Evolutionary conservation across 2,888 invertebrate genomes (phyloP).

Genomic region (Bimastos eiseni): DNA sequence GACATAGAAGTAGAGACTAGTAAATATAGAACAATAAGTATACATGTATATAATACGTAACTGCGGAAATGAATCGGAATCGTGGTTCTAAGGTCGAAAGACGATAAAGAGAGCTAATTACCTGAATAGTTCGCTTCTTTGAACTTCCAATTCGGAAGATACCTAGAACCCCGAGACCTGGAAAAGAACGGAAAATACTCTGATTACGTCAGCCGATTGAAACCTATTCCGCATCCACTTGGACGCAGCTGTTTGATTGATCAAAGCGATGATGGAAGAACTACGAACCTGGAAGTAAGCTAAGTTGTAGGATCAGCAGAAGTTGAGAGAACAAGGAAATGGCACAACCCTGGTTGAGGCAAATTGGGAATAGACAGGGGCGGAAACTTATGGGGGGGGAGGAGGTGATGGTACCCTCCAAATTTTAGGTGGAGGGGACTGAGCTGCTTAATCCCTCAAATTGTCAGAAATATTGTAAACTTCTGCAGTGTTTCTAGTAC

Average conservation of each 20-base stretch:
- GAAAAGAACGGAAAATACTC: conserved; percentile 19
- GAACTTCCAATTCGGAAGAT: conserved; percentile 90
- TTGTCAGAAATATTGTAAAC: too few species aligned
- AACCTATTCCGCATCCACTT: not conserved
- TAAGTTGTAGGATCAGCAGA: not conserved
- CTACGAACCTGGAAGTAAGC: not conserved
- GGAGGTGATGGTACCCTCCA: too few species aligned
- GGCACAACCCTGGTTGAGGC: not conserved
- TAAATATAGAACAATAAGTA: not conserved
- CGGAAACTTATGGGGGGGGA: too few species aligned
- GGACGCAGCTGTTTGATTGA: not conserved
- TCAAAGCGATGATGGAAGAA: not conserved
- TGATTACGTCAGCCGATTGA: not conserved
- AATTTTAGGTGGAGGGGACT: too few species aligned
- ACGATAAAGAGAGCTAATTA: conserved; percentile 57
- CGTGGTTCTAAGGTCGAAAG: not conserved
- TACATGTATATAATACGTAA: not conserved
- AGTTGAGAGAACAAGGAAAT: not conserved
- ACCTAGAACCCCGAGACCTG: conserved; percentile 77
- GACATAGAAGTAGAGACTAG: not conserved
- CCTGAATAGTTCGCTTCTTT: conserved; percentile 87
- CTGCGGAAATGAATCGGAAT: not conserved
- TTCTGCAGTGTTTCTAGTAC: too few species aligned
- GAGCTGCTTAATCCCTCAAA: too few species aligned
- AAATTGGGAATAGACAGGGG: too few species aligned